These are phyloP conservation scores for Cotesia vestalis DNA, from an alignment of 1,140 invertebrate genomes.

Conservation along the genomic window DNA sequence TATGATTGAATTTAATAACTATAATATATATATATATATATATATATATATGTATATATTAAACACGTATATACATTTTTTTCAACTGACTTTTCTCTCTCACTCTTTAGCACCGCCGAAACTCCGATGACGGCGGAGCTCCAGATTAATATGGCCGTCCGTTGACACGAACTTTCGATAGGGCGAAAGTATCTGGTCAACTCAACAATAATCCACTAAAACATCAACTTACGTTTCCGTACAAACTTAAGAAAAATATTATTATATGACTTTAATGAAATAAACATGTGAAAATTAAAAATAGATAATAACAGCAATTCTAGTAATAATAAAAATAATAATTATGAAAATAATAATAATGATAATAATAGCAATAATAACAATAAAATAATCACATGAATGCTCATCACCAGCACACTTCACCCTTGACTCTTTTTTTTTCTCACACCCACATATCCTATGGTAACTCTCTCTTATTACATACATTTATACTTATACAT, in stretches of 20 bases:
- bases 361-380: neutral
- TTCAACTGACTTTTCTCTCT: conserved; percentile 30
- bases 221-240: neutral
- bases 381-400: conserved; percentile 35
- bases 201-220: conserved; percentile 5
- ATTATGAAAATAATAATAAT: too few species aligned
- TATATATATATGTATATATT: neutral
- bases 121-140: conserved; percentile 46
- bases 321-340: too few species aligned
- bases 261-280: neutral
- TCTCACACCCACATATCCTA: conserved; percentile 42
- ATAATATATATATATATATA: too few species aligned
- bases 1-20: too few species aligned
- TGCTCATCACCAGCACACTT: conserved; percentile 19
- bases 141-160: conserved; percentile 61
- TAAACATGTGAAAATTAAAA: too few species aligned
- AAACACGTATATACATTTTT: neutral
- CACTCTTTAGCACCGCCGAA: conserved; percentile 35
- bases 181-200: conserved; percentile 30
- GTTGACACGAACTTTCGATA: conserved; percentile 51
- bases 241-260: neutral
- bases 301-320: too few species aligned
- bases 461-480: conserved; percentile 28
- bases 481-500: too few species aligned
- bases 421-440: neutral